These are phyloP conservation scores for Mantis religiosa DNA, from an alignment of 2,888 invertebrate species.

Conservation along the genomic window DNA sequence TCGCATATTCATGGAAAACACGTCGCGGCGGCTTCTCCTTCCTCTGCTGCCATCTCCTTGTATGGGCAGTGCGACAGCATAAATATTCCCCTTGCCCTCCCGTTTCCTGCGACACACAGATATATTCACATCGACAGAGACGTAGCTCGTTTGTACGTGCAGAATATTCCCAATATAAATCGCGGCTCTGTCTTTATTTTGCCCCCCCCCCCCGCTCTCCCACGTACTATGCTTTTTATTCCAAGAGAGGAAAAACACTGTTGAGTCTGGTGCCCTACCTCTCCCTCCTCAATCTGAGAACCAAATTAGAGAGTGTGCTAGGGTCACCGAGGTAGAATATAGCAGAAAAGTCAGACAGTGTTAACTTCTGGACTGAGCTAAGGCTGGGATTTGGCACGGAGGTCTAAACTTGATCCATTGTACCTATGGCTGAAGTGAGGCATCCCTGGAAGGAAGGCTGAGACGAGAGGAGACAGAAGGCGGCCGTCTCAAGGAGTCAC, in stretches of 20 bases:
- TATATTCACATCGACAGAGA: constrained; percentile 1
- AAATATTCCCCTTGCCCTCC: background rate
- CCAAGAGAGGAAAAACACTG: background rate
- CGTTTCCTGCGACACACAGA: background rate
- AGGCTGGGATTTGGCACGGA: too few species aligned
- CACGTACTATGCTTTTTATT: background rate
- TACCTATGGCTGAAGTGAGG: too few species aligned
- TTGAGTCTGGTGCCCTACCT: background rate
- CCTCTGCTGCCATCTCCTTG: background rate
- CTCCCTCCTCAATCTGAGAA: background rate
- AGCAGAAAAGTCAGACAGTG: too few species aligned
- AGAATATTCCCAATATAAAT: constrained; percentile 1
- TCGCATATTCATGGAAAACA: constrained; percentile 4
- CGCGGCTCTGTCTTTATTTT: background rate
- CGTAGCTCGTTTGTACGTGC: background rate
- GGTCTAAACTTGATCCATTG: too few species aligned
- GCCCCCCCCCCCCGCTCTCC: too few species aligned
- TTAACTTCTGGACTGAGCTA: too few species aligned
- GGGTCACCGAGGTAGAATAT: too few species aligned
- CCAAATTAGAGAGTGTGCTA: background rate
- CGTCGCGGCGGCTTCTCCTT: background rate
- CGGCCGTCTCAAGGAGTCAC: too few species aligned
- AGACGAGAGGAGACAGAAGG: too few species aligned
- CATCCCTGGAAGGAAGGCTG: too few species aligned
- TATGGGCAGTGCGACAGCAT: background rate